Evolutionary conservation across 2,113 vertebrate genomes (phyloP).

Genomic region (Epinephelus cyanopodus): DNA sequence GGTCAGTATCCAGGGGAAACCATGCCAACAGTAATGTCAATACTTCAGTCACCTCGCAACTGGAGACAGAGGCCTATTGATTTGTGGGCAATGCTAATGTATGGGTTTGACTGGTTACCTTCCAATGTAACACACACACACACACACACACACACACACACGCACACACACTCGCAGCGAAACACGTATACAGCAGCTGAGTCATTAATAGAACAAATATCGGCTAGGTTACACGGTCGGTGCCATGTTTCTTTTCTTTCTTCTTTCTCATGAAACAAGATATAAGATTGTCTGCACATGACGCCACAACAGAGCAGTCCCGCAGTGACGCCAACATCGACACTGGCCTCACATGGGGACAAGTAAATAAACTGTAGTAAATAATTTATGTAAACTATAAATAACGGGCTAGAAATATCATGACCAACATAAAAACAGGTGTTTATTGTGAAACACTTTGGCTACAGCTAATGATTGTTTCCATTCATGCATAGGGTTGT

Average conservation of each 20-base stretch:
- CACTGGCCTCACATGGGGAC: neutral
- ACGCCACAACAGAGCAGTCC: constrained; percentile 11
- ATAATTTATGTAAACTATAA: neutral
- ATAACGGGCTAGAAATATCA: neutral
- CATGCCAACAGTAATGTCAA: constrained; percentile 37
- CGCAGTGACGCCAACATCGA: neutral
- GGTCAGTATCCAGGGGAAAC: constrained; percentile 9
- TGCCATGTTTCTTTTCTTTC: constrained; percentile 28
- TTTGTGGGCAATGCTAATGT: constrained; percentile 58
- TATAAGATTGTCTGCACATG: constrained; percentile 7
- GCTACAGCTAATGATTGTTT: no score
- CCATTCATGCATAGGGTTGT: no score
- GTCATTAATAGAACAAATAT: constrained; percentile 42
- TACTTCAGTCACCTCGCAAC: constrained; percentile 46
- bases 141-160: neutral
- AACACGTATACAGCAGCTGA: neutral
- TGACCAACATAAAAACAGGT: neutral
- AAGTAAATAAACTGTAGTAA: neutral
- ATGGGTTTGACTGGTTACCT: constrained; percentile 31
- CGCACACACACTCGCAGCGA: neutral
- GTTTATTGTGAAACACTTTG: no score
- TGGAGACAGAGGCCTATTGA: constrained; percentile 61
- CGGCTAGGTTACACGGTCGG: neutral
- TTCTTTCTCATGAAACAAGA: constrained; percentile 34
- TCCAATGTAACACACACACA: constrained; percentile 17